A percentile compares a stretch with the other conserved stretches of the same genome.
Conservation (phyloP, 1,140 invertebrate genomes). For the Drosophila aff. region DNA sequence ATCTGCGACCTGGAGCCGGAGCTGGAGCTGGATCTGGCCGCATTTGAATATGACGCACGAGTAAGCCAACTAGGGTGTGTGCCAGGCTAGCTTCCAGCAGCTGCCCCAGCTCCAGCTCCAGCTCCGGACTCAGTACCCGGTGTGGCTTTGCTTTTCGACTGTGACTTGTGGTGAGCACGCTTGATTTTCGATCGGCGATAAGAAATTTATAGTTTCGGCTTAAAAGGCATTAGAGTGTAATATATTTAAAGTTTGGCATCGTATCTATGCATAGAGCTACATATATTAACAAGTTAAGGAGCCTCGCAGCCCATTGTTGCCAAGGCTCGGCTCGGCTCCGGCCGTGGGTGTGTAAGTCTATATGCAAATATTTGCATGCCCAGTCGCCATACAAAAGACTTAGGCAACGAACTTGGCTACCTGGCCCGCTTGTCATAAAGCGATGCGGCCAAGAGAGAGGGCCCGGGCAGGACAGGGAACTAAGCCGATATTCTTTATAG, state of each 20-base stretch:
- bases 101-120: slow-evolving; percentile 20
- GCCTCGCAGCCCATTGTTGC: slow-evolving; percentile 62
- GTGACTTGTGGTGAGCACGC: slow-evolving; percentile 72
- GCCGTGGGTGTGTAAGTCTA: slow-evolving; percentile 71
- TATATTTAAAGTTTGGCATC: slow-evolving; percentile 78
- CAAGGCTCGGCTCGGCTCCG: slow-evolving; percentile 26
- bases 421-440: slow-evolving; percentile 59
- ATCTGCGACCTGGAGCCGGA: slow-evolving; percentile 59
- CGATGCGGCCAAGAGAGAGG: slow-evolving; percentile 22
- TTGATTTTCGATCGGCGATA: slow-evolving; percentile 80
- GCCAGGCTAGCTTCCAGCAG: slow-evolving; percentile 31
- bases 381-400: slow-evolving; percentile 67
- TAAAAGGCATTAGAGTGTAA: slow-evolving; percentile 82
- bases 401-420: slow-evolving; percentile 75
- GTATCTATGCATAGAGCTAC: slow-evolving; percentile 55
- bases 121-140: slow-evolving; percentile 35
- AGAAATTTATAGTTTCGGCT: slow-evolving; percentile 82
- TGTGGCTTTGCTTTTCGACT: slow-evolving; percentile 49
- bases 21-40: slow-evolving; percentile 35
- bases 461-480: slow-evolving; percentile 5
- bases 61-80: slow-evolving; percentile 76
- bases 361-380: slow-evolving; percentile 79
- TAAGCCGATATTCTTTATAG: slow-evolving; percentile 60
- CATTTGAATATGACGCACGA: slow-evolving; percentile 83
- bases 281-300: slow-evolving; percentile 47